These are phyloP conservation scores for Oxystoma pomonae DNA, from an alignment of 2,888 invertebrate species.

Conservation along the genomic window DNA sequence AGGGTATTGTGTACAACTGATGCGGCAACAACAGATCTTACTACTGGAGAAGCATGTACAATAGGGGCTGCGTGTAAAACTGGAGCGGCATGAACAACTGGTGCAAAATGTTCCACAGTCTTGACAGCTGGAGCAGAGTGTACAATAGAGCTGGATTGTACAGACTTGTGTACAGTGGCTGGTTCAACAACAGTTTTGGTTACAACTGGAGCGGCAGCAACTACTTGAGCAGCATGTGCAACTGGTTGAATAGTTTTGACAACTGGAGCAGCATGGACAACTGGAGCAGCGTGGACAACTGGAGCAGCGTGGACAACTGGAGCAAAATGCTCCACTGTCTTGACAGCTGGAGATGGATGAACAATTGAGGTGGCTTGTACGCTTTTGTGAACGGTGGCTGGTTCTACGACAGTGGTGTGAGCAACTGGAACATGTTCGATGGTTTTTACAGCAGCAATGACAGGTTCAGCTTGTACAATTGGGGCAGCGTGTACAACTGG, in stretches of 20 bases:
- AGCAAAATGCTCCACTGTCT: conserved; percentile 28
- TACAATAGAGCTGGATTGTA: conserved; percentile 33
- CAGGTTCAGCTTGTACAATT: conserved; percentile 26
- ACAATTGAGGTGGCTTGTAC: conserved; percentile 16
- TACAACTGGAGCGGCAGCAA: conserved; percentile 38
- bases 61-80: conserved; percentile 25
- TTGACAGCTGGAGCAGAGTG: conserved; percentile 28
- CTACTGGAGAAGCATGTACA: conserved; percentile 2
- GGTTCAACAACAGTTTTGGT: conserved; percentile 20
- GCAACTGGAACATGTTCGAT: conserved; percentile 17
- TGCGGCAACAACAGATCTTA: conserved; percentile 8
- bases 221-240: conserved; percentile 26
- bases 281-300: conserved; percentile 26
- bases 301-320: conserved; percentile 34
- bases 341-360: conserved; percentile 24
- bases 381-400: conserved; percentile 24
- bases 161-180: conserved; percentile 17
- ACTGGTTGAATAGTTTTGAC: conserved; percentile 29
- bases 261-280: conserved; percentile 40
- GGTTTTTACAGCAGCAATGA: conserved; percentile 10
- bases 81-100: conserved; percentile 41
- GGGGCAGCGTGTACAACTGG: conserved; percentile 42
- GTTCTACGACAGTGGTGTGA: conserved; percentile 30
- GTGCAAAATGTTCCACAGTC: conserved; percentile 28
- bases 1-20: conserved; percentile 24